phyloP scores from a whole-genome alignment of 2,797 vertebrate species.

The Enteromius treurensis region DNA sequence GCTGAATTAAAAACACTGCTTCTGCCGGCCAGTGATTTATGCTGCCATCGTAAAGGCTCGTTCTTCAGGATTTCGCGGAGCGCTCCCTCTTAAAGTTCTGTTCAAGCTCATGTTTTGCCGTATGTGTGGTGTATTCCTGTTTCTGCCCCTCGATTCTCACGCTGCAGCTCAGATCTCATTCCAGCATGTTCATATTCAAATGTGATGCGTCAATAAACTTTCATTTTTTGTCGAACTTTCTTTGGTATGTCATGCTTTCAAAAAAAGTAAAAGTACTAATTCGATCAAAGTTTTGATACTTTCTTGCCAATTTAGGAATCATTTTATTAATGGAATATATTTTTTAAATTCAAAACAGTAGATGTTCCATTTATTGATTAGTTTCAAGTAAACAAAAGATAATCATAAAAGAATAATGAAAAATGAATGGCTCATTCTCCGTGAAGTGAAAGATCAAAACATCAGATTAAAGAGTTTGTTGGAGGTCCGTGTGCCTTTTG shows the following conservation, averaged over 20 bases:
- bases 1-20: background rate
- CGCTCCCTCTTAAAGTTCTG: background rate
- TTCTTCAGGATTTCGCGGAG: background rate
- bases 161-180: background rate
- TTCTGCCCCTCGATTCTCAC: background rate
- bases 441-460: background rate
- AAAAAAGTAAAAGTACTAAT: no score
- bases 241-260: background rate
- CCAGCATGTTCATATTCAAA: background rate
- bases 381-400: background rate
- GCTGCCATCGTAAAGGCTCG: background rate
- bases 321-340: background rate
- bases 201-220: background rate
- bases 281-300: background rate
- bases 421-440: background rate
- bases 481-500: background rate
- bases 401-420: background rate
- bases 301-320: background rate
- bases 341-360: no score
- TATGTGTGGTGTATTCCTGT: background rate
- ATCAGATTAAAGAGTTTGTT: background rate
- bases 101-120: background rate
- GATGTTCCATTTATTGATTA: background rate
- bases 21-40: background rate
- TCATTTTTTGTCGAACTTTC: background rate